Conservation (phyloP, 2,888 invertebrate species). For the Hypercompe scribonia region DNA sequence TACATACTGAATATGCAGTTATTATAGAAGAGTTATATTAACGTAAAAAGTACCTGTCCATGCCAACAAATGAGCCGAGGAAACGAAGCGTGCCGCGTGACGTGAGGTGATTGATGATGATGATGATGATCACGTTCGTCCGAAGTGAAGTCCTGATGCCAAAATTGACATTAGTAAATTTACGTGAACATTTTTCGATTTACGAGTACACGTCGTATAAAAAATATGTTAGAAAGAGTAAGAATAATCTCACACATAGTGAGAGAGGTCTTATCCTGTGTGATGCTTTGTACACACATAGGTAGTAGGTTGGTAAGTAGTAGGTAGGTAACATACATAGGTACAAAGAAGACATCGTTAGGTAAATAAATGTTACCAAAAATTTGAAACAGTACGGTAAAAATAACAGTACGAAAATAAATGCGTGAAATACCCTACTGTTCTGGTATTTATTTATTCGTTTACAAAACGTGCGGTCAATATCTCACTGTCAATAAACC, state of each 20-base stretch:
- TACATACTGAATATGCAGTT: conserved; percentile 45
- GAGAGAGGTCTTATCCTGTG: not conserved
- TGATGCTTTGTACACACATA: too few species aligned
- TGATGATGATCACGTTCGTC: conserved; percentile 61
- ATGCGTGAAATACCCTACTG: conserved; percentile 51
- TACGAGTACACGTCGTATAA: not conserved
- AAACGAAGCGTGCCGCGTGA: conserved; percentile 61
- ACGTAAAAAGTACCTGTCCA: conserved; percentile 49
- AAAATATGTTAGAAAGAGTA: not conserved
- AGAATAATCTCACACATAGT: too few species aligned
- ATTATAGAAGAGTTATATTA: conserved; percentile 39
- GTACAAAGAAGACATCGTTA: too few species aligned
- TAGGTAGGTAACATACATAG: too few species aligned
- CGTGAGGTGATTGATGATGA: conserved; percentile 77
- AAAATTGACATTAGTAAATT: not conserved
- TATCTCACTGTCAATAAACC: not conserved
- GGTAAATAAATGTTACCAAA: not conserved
- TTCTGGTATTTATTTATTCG: conserved; percentile 9
- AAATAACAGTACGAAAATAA: not conserved
- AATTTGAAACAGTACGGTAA: not conserved
- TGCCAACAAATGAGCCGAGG: conserved; percentile 64
- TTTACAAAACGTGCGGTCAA: not conserved
- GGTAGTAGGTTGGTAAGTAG: too few species aligned
- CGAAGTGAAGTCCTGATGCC: conserved; percentile 49
- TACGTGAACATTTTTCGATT: not conserved